Evolutionary conservation across 1,140 invertebrate species (phyloP).

Genomic region (Drosophila malerkotliana): DNA sequence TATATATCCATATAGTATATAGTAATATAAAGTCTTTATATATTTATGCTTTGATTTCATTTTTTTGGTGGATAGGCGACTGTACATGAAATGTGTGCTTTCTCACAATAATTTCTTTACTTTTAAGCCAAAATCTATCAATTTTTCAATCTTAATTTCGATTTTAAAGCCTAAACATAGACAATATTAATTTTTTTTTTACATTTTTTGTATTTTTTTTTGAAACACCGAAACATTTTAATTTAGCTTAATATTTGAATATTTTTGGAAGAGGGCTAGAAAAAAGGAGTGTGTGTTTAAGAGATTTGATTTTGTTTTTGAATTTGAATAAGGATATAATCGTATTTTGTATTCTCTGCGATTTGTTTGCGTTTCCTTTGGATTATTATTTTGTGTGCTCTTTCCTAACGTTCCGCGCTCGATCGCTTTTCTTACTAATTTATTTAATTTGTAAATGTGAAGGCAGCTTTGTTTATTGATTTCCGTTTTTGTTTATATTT

Average conservation of each 20-base stretch:
- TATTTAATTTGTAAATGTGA: slow-evolving; percentile 84
- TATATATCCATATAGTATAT: slow-evolving; percentile 47
- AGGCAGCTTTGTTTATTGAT: slow-evolving; percentile 84
- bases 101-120: slow-evolving; percentile 26
- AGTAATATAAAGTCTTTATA: slow-evolving; percentile 51
- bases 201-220: slow-evolving; percentile 25
- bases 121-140: slow-evolving; percentile 29
- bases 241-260: slow-evolving; percentile 50
- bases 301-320: slow-evolving; percentile 8
- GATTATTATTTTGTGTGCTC: slow-evolving; percentile 82
- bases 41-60: slow-evolving; percentile 21
- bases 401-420: slow-evolving; percentile 64
- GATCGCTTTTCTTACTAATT: slow-evolving; percentile 71
- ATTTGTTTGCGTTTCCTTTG: slow-evolving; percentile 48
- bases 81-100: slow-evolving; percentile 47
- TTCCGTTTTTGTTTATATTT: slow-evolving; percentile 80
- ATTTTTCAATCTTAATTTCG: slow-evolving; percentile 35
- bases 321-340: slow-evolving; percentile 15
- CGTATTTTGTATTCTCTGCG: slow-evolving; percentile 48
- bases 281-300: slow-evolving; percentile 20
- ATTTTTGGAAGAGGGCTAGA: slow-evolving; percentile 12
- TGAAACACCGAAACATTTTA: slow-evolving; percentile 69
- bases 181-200: slow-evolving; percentile 20
- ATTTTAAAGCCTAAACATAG: slow-evolving; percentile 60
- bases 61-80: slow-evolving; percentile 40